These are phyloP conservation scores for Siderastrea siderea DNA, from an alignment of 92 coral and sea anemone species.

Conservation along the genomic window DNA sequence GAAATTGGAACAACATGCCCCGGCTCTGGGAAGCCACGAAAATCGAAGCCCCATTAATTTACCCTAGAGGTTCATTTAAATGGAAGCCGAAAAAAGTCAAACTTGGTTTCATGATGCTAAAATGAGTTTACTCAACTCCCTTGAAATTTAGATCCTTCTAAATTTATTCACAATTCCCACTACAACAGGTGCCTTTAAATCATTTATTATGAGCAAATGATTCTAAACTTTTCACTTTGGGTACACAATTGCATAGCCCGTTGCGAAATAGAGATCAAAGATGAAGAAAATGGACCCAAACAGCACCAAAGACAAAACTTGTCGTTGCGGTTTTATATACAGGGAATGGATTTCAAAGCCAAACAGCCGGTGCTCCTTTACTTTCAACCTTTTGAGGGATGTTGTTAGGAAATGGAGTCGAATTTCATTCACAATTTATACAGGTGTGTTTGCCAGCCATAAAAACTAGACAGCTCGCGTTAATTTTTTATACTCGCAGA, in stretches of 20 bases:
- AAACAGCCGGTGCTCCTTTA: constrained; percentile 42
- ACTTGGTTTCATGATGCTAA: neutral
- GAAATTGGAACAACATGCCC: constrained; percentile 75
- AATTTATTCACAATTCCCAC: constrained; percentile 84
- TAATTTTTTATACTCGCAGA: constrained; percentile 98
- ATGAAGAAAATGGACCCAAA: constrained; percentile 74
- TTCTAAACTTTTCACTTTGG: constrained; percentile 86
- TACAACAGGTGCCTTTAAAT: constrained; percentile 90
- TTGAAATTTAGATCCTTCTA: constrained; percentile 34
- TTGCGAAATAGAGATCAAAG: constrained; percentile 90
- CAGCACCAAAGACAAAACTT: constrained; percentile 58
- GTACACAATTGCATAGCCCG: constrained; percentile 86
- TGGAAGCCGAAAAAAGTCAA: constrained; percentile 33
- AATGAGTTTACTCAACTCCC: neutral
- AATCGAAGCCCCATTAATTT: constrained; percentile 13
- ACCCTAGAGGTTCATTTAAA: constrained; percentile 9
- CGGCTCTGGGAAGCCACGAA: constrained; percentile 40
- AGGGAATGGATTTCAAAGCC: constrained; percentile 18
- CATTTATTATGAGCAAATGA: constrained; percentile 92
- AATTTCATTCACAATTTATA: constrained; percentile 92
- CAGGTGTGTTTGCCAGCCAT: constrained; percentile 91
- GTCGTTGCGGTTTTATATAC: constrained; percentile 47
- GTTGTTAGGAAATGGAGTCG: constrained; percentile 67
- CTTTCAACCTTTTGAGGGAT: constrained; percentile 40
- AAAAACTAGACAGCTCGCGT: constrained; percentile 98